Base-by-base conservation (phyloP, 2,113 vertebrate species). In the Egretta garzetta region DNA sequence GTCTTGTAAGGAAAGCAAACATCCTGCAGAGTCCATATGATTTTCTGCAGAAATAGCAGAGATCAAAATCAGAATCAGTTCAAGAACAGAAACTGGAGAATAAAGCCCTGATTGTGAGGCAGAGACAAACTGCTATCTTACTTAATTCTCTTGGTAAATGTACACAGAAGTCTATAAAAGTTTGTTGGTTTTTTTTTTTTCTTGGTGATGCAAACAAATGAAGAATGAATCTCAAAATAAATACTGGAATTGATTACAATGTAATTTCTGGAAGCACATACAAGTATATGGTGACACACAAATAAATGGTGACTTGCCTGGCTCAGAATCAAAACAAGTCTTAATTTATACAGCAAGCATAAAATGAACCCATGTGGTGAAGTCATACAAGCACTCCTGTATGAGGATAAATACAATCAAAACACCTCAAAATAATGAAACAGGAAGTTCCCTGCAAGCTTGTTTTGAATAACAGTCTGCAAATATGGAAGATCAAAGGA, bases 161-260 rank as follows among this genome's bases (percentile, higher is more conserved):
- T 72, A 93, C 3, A 1, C 52, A 64, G 43, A 45, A 73, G 26
- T 62, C 68, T 66, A 49, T 67, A 91, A 77, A 66, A 83, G 14
- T 80, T 55, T 8, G 2, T 33, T 45, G 12, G 8, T 41, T 39
- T 32, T 56, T 76, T 80, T 80, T 77, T 70, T 52, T 81, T 41
- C 72, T 93, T 80, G 32, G 17, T 73, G 66, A 56, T 8, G 4
- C 12, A 85, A 86, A 55, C 4, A 70, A 80, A 86, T 47, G n/a
- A 74, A 87, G 49, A 92, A 92, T 64, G 16, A 92, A 60, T 64
- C 92, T 92, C 35, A 85, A 93, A 96, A 94, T 86, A 97, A 92
- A 95, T 49, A 94, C 30, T 41, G 49, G 68, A 52, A 58, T 30
- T 43, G 50, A 86, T 50, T 92, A 83, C 82, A 93, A 10, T 76